phyloP scores from a whole-genome alignment of 2,888 invertebrate genomes.

The Scaptomyza reducta region DNA sequence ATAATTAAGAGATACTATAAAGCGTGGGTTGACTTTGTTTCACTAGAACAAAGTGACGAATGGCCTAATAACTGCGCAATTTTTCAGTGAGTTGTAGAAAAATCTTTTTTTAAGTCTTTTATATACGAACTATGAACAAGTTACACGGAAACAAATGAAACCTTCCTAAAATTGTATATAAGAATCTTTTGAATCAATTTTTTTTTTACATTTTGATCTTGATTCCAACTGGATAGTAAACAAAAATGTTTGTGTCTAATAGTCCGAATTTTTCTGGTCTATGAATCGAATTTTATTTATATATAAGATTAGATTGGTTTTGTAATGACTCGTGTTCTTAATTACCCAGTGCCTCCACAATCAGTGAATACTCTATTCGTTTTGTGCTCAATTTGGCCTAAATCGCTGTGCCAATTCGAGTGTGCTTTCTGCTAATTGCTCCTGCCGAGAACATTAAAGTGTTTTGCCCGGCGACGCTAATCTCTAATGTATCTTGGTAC shows the following conservation, averaged over 20 bases:
- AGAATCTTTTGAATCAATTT: too few relatives aligned
- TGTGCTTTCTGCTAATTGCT: conserved; percentile 46
- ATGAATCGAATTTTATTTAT: too few relatives aligned
- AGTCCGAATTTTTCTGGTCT: too few relatives aligned
- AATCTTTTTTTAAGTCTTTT: too few relatives aligned
- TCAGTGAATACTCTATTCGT: conserved; percentile 6
- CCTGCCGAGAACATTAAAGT: conserved; percentile 48
- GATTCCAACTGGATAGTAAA: too few relatives aligned
- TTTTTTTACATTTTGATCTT: neutral
- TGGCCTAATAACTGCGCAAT: too few relatives aligned
- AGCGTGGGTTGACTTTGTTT: neutral
- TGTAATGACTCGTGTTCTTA: conserved; percentile 2
- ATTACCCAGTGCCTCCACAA: conserved; percentile 7
- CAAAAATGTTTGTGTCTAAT: too few relatives aligned
- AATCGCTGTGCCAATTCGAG: conserved; percentile 15
- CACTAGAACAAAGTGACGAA: too few relatives aligned
- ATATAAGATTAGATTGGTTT: too few relatives aligned
- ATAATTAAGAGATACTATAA: neutral
- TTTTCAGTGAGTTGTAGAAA: too few relatives aligned
- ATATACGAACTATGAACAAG: neutral
- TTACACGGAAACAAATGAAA: neutral
- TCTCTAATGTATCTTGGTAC: conserved; percentile 54
- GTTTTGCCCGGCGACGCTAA: conserved; percentile 36
- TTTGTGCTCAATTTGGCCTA: conserved; percentile 17
- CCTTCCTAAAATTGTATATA: neutral